Evolutionary conservation across 2,888 invertebrate species (phyloP), one percentile per base, ranked within the genome.

Genomic region (Cryptus armator): DNA sequence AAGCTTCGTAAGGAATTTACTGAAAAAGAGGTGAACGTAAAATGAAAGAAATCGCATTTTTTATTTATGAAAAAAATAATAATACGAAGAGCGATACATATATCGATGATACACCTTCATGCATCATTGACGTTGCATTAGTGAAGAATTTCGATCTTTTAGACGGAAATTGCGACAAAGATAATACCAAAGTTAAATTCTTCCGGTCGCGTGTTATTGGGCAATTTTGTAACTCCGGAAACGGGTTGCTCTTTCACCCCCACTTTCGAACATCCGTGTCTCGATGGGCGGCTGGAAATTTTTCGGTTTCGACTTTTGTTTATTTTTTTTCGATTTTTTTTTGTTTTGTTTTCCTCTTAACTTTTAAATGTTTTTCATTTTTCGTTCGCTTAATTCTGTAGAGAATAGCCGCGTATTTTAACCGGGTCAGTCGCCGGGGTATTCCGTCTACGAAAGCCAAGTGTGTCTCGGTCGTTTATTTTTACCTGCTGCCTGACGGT

Each of bases 381-480:
- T 48, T 62, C 46, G 43, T 48, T 68, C 56, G 44, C 72, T 78
- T 32, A 14, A 66, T 81, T 44, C 66, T 59, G 71, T 78, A 84
- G 74, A 84, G 74, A 56, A 56, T 24, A 56, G 5, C 76, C 59
- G 75, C 81, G 56, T 78, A 70, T 77, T 70, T 76, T 76, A 81
- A 83, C 70, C 77, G 78, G 77, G 62, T 78, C 78, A 74, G 66
- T 74, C 81, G 62, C 37, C 68, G 29, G 81, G 80, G 75, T 56
- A 24, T 24, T 24, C 67, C 80, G 81, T 81, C 79, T 77, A 74
- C 86, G 86, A 84, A 84, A 83, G 90, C 90, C 89, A 91, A 91
- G 87, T 89, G 89, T 91, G 90, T 90, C 91, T 91, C 90, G 91
- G 91, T 86, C 90, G 86, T 90, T 90, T 91, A 91, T 91, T 91